A percentile compares a stretch with the other conserved stretches of the same genome.
These are phyloP conservation scores for Cliona cf. orientalis DNA, from an alignment of 37 sponge, comb jelly and placozoan genomes.

Conservation along the genomic window DNA sequence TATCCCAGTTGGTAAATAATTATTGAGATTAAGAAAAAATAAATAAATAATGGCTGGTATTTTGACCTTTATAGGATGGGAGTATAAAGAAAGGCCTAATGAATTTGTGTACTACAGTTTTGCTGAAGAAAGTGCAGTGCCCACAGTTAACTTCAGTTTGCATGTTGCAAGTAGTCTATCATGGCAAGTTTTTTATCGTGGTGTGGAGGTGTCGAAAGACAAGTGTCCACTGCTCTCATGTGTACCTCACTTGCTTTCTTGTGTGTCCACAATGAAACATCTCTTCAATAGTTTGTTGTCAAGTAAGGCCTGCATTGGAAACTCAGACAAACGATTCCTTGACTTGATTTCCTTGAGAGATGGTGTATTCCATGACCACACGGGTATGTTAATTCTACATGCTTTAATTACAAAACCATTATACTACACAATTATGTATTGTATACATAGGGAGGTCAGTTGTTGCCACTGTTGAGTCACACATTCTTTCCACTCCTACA, in stretches of 20 bases:
- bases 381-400: slow-evolving; percentile 1
- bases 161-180: not conserved
- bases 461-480: slow-evolving; percentile 19
- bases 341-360: not conserved
- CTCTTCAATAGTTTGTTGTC: not conserved
- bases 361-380: not conserved
- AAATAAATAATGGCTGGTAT: not conserved
- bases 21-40: not conserved
- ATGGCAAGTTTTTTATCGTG: not conserved
- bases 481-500: slow-evolving; percentile 15
- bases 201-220: not conserved
- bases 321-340: slow-evolving; percentile 29
- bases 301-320: not conserved
- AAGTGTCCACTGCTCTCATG: not conserved
- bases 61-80: slow-evolving; percentile 1
- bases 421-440: not conserved
- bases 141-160: not conserved
- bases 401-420: not conserved
- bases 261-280: not conserved
- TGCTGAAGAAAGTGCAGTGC: not conserved
- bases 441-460: slow-evolving; percentile 6
- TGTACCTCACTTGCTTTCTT: not conserved
- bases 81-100: not conserved
- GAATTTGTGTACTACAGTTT: not conserved
- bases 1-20: not conserved